Percentiles rank a stretch among this genome's conserved stretches.
Conservation (phyloP, 2,113 vertebrate genomes). For the Heterochromis multidens region DNA sequence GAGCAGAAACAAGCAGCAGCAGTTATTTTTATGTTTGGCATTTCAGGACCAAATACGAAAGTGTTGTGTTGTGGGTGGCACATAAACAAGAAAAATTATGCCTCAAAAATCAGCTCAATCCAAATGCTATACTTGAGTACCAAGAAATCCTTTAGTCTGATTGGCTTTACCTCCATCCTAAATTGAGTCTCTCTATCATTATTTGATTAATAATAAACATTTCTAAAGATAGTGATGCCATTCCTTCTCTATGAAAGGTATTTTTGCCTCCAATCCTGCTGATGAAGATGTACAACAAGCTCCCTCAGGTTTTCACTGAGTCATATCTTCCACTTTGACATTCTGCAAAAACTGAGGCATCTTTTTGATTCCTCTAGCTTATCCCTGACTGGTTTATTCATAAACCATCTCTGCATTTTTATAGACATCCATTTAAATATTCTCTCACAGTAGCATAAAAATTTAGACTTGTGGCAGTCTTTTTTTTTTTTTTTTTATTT, state of each 20-base stretch:
- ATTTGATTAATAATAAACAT: neutral
- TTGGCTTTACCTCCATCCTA: neutral
- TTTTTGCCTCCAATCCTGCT: neutral
- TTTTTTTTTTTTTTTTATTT: neutral
- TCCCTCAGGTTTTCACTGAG: constrained; percentile 6
- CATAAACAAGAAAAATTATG: neutral
- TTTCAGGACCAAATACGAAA: neutral
- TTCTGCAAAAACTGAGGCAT: constrained; percentile 17
- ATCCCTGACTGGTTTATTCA: neutral
- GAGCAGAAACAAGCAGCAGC: neutral
- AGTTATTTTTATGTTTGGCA: neutral
- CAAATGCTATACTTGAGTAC: neutral
- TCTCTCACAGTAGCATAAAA: neutral
- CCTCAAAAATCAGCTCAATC: neutral
- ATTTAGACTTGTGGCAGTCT: neutral
- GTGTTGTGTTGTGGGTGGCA: neutral
- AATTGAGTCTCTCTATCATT: neutral
- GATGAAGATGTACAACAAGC: constrained; percentile 1
- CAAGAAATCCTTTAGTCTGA: neutral
- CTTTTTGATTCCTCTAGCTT: neutral
- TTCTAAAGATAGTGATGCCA: neutral
- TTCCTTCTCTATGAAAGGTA: neutral
- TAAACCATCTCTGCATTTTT: neutral
- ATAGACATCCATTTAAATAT: constrained; percentile 13
- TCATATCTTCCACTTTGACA: constrained; percentile 27